Base-by-base conservation (phyloP, 2,113 vertebrate species). In the Pongo abelii region DNA sequence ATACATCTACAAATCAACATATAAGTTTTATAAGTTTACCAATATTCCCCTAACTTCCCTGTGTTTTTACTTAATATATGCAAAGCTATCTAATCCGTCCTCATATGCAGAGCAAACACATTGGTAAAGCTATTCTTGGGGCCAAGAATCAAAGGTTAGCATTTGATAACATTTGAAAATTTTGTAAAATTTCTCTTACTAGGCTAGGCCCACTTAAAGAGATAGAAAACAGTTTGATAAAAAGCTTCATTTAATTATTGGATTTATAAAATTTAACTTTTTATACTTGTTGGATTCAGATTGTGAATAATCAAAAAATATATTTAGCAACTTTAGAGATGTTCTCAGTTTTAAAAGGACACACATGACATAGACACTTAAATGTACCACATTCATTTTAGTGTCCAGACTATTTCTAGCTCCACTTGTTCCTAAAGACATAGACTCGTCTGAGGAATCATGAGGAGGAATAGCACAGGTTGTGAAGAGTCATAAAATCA, bases 181-280 rank as follows among this genome's bases (percentile, higher is more conserved):
- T n/a, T 61, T 43, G n/a, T 48, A 83, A 64, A 80, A 50, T n/a
- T 81, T 74, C 64, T n/a, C 35, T 61, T 94, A 32, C 32, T 17
- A 77, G 20, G 16, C 40, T 88, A 67, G 43, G 8, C 3, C 48
- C 43, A 50, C 22, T 87, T 84, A 25, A 70, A 84, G 55, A 92
- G 22, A 72, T 59, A 97, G 50, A 89, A 70, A 84, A 72, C 1
- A 25, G 30, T 84, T 86, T 11, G 50, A 69, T 14, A 30, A 59
- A 93, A 74, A n/a, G 35, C 89, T 52, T 83, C 13, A 59, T 46
- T 84, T 72, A 89, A 61, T 92, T 95, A 79, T 20, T 69, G 91
- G 6, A 87, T 35, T 83, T 11, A 80, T 75, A 90, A 84, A 43
- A 64, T 67, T 72, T 55, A 72, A 79, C 67, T 84, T 89, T 40